Evolutionary conservation across 2,888 invertebrate genomes (phyloP).

Genomic region (Chaetogeoica ovagalla): DNA sequence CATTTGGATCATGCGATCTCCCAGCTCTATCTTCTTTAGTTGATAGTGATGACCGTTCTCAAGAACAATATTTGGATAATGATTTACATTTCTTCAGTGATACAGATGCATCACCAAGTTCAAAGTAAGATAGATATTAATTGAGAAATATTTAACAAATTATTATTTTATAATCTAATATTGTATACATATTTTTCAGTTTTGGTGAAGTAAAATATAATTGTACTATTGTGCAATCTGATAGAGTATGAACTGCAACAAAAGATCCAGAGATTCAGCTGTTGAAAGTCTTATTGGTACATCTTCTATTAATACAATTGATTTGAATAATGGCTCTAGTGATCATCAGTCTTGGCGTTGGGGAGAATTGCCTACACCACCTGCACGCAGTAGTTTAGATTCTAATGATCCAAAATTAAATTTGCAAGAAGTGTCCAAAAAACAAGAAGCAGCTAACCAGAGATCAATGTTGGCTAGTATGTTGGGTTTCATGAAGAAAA

Average conservation of each 20-base stretch:
- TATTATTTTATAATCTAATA: neutral
- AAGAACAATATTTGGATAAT: constrained; percentile 58
- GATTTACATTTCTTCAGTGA: constrained; percentile 92
- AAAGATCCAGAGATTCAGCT: constrained; percentile 58
- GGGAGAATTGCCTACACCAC: constrained; percentile 79
- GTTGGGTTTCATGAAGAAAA: constrained; percentile 89
- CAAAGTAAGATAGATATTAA: constrained; percentile 56
- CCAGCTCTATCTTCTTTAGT: constrained; percentile 23
- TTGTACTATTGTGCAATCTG: constrained; percentile 83
- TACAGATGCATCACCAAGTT: constrained; percentile 76
- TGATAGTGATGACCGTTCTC: constrained; percentile 38
- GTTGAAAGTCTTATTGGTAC: constrained; percentile 51
- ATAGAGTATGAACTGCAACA: constrained; percentile 78
- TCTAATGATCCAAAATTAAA: constrained; percentile 58
- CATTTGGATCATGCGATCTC: constrained; percentile 48
- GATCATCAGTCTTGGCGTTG: constrained; percentile 74
- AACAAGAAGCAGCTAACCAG: constrained; percentile 58
- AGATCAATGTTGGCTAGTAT: constrained; percentile 84
- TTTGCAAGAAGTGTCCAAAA: constrained; percentile 52
- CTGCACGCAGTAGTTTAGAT: constrained; percentile 57
- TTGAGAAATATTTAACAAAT: neutral
- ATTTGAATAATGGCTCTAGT: constrained; percentile 32
- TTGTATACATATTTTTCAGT: constrained; percentile 40
- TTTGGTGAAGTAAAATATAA: constrained; percentile 51
- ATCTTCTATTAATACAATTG: constrained; percentile 31